A percentile compares a stretch with the other conserved stretches of the same genome.
Conservation (phyloP, 2,888 invertebrate species). For the Tubulanus polymorphus region DNA sequence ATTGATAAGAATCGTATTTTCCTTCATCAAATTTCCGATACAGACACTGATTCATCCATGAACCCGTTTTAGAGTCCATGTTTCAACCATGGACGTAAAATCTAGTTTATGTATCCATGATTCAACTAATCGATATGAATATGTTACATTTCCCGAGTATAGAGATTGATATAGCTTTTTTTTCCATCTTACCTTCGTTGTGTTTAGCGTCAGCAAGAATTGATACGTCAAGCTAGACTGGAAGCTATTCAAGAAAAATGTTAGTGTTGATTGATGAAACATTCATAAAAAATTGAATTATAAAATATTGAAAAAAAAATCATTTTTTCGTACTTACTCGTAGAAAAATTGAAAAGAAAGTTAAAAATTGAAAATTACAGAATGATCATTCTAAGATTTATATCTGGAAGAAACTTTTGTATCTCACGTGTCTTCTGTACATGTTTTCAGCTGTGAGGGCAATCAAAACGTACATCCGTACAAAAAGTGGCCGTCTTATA, state of each 20-base stretch:
- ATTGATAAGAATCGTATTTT: no score
- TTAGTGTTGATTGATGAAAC: conserved; percentile 1
- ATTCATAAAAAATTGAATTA: background rate
- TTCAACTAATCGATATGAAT: no score
- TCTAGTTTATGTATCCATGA: no score
- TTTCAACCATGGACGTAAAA: no score
- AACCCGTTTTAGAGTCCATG: no score
- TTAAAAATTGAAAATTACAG: background rate
- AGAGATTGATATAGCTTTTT: background rate
- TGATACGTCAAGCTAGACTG: conserved; percentile 35
- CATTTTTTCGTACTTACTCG: no score
- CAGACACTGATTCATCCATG: no score
- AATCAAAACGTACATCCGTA: conserved; percentile 31
- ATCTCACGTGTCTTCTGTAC: background rate
- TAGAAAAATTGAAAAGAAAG: background rate
- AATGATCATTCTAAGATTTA: background rate
- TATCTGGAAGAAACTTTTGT: background rate
- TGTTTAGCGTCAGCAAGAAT: conserved; percentile 41
- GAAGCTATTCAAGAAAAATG: conserved; percentile 47
- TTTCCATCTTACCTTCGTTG: background rate
- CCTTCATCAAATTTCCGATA: no score
- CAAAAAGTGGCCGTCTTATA: conserved; percentile 28
- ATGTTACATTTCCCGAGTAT: background rate
- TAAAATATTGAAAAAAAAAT: no score
- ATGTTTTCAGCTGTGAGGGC: conserved; percentile 22